Percentiles rank a stretch among this genome's conserved stretches.
These are phyloP conservation scores for Uloborus diversus DNA, from an alignment of 1,140 invertebrate species.

Conservation along the genomic window DNA sequence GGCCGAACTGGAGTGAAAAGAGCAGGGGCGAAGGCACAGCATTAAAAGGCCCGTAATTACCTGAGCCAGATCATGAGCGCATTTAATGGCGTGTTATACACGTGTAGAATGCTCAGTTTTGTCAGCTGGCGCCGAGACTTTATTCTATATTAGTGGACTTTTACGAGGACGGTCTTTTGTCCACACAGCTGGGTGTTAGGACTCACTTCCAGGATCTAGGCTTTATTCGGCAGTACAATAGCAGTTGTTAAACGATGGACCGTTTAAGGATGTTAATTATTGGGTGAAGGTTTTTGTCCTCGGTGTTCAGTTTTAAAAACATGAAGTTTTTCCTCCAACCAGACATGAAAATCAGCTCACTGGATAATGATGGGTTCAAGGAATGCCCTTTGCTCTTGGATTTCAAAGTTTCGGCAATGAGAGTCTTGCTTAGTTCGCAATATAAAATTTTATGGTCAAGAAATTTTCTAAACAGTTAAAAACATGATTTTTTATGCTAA, in stretches of 20 bases:
- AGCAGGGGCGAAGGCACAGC: background rate
- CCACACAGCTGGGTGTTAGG: slow-evolving; percentile 45
- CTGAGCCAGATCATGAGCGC: slow-evolving; percentile 21
- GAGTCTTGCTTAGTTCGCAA: background rate
- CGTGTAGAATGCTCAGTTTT: slow-evolving; percentile 44
- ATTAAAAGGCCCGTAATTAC: slow-evolving; percentile 44
- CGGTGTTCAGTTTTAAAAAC: background rate
- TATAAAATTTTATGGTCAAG: too few relatives aligned
- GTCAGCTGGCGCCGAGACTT: slow-evolving; percentile 37
- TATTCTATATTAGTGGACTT: slow-evolving; percentile 47
- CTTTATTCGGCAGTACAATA: slow-evolving; percentile 3
- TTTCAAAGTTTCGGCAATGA: background rate
- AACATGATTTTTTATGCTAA: too few relatives aligned
- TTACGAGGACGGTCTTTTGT: slow-evolving; percentile 50
- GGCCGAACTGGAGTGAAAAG: background rate
- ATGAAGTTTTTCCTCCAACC: too few relatives aligned
- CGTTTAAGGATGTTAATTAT: slow-evolving; percentile 19
- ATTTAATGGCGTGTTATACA: slow-evolving; percentile 55
- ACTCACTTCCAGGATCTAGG: background rate
- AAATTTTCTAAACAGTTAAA: too few relatives aligned
- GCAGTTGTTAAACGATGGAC: slow-evolving; percentile 33
- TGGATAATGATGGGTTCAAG: too few relatives aligned
- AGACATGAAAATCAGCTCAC: too few relatives aligned
- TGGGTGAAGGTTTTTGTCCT: background rate
- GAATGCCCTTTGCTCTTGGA: background rate